Evolutionary conservation across 1,140 invertebrate species (phyloP), one percentile per base, ranked within the genome.

Genomic region (Goniozus legneri): DNA sequence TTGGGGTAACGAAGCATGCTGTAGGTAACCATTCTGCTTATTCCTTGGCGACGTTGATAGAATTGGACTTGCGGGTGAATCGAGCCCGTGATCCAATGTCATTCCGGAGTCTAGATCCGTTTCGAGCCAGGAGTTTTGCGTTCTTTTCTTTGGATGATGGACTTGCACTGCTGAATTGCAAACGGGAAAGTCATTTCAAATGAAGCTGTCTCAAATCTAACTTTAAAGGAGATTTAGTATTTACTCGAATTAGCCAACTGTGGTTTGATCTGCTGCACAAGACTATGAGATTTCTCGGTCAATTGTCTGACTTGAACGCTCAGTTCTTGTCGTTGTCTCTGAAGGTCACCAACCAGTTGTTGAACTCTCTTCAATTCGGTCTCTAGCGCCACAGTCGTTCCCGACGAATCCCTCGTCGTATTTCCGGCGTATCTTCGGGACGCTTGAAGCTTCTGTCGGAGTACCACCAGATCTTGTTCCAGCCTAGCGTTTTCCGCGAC

Each of bases 401-500:
- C 78, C 36, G 73, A 67, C 1, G 76, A 55, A 60, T 75, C 74
- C 50, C 57, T 69, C 45, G 54, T 53, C 35, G 64, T 65, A 43
- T 43, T 65, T 15, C 46, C 66, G 35, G 60, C 62, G 59, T 65
- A 68, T 43, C 58, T 54, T 46, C 64, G 78, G 4, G 85, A 82
- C 10, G 83, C 82, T 62, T 92, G 87, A 18, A 93, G 77, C 69
- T 92, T 92, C 57, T 91, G 89, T 6, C 90, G 80, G 16, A 95
- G 70, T 14, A 92, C 81, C 16, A 92, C 81, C 47, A 95, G 74
- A 65, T 95, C 91, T 56, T 92, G 88, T 69, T 95, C 92, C 22
- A 94, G 69, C 7, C 88, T 82, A 8, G 88, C 88, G 69, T 93
- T 94, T 49, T 92, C 91, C 1, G 89, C 88, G 12, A 92, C 89